A percentile compares a stretch with the other conserved stretches of the same genome.
Evolutionary conservation across 2,888 invertebrate genomes (phyloP).

Genomic region (Dicycla oo): DNA sequence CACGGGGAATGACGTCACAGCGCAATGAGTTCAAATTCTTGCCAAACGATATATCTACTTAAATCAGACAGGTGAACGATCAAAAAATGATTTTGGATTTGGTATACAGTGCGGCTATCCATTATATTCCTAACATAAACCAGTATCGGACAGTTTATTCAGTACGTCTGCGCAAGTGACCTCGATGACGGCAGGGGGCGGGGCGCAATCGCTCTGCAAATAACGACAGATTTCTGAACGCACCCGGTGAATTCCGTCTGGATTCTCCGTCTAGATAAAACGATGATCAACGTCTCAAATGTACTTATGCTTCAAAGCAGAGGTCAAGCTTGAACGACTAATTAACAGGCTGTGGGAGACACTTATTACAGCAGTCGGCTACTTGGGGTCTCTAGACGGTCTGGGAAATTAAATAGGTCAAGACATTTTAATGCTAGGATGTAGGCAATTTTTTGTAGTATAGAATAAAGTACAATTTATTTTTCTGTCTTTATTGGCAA

Average conservation of each 20-base stretch:
- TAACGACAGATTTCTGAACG: conserved; percentile 70
- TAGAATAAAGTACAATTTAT: background rate
- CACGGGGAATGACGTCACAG: conserved; percentile 22
- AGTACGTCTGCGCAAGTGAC: conserved; percentile 80
- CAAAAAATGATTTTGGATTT: conserved; percentile 30
- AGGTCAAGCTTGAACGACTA: conserved; percentile 69
- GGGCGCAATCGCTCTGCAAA: conserved; percentile 73
- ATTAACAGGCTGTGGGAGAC: conserved; percentile 62
- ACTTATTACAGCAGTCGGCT: conserved; percentile 54
- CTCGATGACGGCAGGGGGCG: conserved; percentile 79
- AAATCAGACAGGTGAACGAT: conserved; percentile 25
- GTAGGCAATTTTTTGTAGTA: conserved; percentile 10
- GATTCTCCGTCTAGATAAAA: conserved; percentile 62
- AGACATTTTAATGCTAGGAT: conserved; percentile 29
- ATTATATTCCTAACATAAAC: conserved; percentile 68
- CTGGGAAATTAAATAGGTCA: conserved; percentile 50
- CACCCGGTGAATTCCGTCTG: conserved; percentile 72
- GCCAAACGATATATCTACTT: conserved; percentile 41
- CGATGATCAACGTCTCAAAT: conserved; percentile 36
- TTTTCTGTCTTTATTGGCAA: background rate
- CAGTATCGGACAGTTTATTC: conserved; percentile 71
- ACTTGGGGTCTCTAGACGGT: conserved; percentile 22
- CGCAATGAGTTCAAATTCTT: conserved; percentile 23
- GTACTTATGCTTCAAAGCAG: conserved; percentile 27
- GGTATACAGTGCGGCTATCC: conserved; percentile 37